Conservation (phyloP, 2,888 invertebrate genomes). For the Euplexia lucipara region DNA sequence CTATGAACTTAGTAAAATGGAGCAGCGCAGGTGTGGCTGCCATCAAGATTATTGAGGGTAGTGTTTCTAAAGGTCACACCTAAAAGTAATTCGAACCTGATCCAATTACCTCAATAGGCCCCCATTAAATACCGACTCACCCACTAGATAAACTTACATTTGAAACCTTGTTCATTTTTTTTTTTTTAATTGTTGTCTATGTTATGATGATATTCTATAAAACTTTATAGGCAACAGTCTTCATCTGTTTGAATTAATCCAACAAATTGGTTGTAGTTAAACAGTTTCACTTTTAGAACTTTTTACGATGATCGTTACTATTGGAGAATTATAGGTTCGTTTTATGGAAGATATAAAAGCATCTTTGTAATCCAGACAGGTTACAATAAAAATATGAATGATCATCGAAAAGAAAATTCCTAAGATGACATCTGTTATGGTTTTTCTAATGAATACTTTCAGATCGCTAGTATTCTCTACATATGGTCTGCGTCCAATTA, state of each 20-base stretch:
- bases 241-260: constrained; percentile 50
- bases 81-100: constrained; percentile 75
- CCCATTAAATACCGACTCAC: constrained; percentile 68
- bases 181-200: constrained; percentile 5
- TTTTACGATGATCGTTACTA: constrained; percentile 42
- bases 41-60: constrained; percentile 73
- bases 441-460: background rate
- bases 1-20: constrained; percentile 46
- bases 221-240: constrained; percentile 40
- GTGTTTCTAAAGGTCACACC: constrained; percentile 77
- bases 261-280: constrained; percentile 55
- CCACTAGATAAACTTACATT: constrained; percentile 39
- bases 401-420: background rate
- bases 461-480: background rate
- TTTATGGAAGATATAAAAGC: constrained; percentile 49
- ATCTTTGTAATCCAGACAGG: constrained; percentile 23
- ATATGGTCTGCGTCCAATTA: constrained; percentile 5
- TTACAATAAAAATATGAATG: constrained; percentile 7
- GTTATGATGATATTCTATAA: no score
- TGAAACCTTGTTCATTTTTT: background rate
- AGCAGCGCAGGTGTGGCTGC: constrained; percentile 71
- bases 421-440: background rate
- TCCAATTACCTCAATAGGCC: constrained; percentile 72
- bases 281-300: constrained; percentile 62
- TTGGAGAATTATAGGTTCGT: constrained; percentile 38